Evolutionary conservation across 1,140 invertebrate genomes (phyloP).

Genomic region (Diprion similis): DNA sequence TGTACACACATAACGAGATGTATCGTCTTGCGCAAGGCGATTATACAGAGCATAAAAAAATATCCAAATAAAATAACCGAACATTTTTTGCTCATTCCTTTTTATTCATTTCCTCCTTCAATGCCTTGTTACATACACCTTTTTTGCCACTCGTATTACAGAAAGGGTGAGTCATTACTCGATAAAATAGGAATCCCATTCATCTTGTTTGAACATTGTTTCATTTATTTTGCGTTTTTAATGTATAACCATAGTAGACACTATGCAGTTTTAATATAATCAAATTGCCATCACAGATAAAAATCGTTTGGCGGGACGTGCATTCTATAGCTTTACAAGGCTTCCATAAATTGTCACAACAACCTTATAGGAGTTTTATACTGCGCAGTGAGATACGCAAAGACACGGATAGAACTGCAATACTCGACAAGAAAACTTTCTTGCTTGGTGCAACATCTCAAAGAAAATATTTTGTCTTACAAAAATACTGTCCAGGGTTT

Average conservation of each 20-base stretch:
- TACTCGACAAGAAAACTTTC: neutral
- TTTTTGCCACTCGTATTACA: constrained; percentile 36
- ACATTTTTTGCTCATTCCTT: constrained; percentile 25
- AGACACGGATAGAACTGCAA: neutral
- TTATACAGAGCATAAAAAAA: constrained; percentile 22
- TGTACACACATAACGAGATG: constrained; percentile 24
- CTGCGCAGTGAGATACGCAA: neutral
- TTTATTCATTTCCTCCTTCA: constrained; percentile 30
- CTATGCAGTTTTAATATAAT: neutral
- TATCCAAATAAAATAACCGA: constrained; percentile 33
- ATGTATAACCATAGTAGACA: neutral
- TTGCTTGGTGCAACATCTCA: neutral
- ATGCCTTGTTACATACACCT: constrained; percentile 40
- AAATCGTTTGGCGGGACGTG: neutral
- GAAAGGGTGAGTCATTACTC: constrained; percentile 45
- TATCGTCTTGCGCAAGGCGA: constrained; percentile 27
- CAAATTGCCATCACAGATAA: constrained; percentile 2
- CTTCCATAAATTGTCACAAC: neutral
- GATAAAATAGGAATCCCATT: constrained; percentile 47
- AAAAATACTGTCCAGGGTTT: constrained; percentile 55
- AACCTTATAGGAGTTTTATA: neutral
- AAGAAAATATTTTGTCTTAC: constrained; percentile 39
- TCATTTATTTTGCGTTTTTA: too few species aligned
- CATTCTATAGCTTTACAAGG: neutral
- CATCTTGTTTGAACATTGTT: constrained; percentile 33